Evolutionary conservation across 2,888 invertebrate species (phyloP).

Genomic region (Drosophila affinis): DNA sequence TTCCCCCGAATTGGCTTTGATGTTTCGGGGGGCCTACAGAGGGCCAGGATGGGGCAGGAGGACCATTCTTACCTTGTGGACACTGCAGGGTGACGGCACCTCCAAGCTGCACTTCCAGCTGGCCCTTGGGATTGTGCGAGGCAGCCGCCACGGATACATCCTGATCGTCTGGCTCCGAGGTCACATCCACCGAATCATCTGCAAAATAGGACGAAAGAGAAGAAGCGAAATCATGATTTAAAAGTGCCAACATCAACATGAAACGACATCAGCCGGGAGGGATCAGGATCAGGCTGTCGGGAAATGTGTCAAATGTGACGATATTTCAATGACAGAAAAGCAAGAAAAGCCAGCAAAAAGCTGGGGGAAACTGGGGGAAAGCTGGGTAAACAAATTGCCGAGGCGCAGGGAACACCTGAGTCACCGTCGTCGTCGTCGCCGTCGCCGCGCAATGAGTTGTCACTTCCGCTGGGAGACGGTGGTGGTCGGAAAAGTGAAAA

Average conservation of each 20-base stretch:
- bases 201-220: conserved; percentile 26
- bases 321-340: conserved; percentile 67
- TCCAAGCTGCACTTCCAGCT: conserved; percentile 92
- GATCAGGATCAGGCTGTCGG: conserved; percentile 54
- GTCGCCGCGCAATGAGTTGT: conserved; percentile 64
- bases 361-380: too few species aligned
- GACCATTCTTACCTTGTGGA: conserved; percentile 87
- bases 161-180: conserved; percentile 86
- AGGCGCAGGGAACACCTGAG: conserved; percentile 68
- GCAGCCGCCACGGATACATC: conserved; percentile 85
- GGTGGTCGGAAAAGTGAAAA: conserved; percentile 42
- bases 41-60: neutral
- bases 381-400: conserved; percentile 66
- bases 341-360: neutral
- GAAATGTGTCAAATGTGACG: conserved; percentile 72
- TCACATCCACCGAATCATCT: conserved; percentile 85
- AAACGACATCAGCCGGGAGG: too few species aligned
- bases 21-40: conserved; percentile 6
- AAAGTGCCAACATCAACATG: conserved; percentile 26
- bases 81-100: conserved; percentile 94
- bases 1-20: conserved; percentile 51
- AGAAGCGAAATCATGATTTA: conserved; percentile 16
- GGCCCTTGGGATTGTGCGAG: conserved; percentile 85
- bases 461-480: conserved; percentile 59
- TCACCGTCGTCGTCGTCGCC: conserved; percentile 36